Evolutionary conservation across 2,113 vertebrate species (phyloP).

Genomic region (Melierax canorus): DNA sequence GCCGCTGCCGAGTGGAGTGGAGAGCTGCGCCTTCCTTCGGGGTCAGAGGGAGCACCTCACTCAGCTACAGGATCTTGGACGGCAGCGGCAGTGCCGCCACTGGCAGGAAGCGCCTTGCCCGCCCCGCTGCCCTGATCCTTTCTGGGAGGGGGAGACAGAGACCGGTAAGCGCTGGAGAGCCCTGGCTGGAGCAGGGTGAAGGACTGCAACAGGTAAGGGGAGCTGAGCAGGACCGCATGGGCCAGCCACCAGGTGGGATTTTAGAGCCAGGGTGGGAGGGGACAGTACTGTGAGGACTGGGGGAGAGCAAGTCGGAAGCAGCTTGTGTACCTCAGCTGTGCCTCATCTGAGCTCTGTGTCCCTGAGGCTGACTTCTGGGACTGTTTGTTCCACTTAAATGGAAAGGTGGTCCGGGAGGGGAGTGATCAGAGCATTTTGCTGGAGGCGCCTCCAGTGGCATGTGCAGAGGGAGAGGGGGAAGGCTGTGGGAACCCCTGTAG

Average conservation of each 20-base stretch:
- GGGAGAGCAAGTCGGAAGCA: neutral
- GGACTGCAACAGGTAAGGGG: slow-evolving; percentile 17
- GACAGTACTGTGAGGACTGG: neutral
- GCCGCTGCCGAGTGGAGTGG: neutral
- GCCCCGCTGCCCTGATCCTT: neutral
- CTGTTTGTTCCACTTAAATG: neutral
- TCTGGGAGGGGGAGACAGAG: neutral
- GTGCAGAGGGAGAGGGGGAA: neutral
- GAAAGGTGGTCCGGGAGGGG: neutral
- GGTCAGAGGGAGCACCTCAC: neutral
- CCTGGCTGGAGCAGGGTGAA: neutral
- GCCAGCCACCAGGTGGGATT: neutral
- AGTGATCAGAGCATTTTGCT: neutral
- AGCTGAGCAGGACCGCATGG: neutral
- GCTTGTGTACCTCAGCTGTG: neutral
- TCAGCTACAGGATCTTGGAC: neutral
- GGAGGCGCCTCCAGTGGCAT: neutral
- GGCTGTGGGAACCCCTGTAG: neutral
- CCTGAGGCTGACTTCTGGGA: neutral
- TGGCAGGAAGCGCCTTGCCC: neutral
- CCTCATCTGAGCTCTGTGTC: neutral
- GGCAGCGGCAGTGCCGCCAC: neutral
- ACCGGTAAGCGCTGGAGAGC: neutral
- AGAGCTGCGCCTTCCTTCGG: neutral
- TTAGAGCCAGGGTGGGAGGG: neutral